Evolutionary conservation across 1,140 invertebrate genomes (phyloP).

Genomic region (Drosophila watanabei): DNA sequence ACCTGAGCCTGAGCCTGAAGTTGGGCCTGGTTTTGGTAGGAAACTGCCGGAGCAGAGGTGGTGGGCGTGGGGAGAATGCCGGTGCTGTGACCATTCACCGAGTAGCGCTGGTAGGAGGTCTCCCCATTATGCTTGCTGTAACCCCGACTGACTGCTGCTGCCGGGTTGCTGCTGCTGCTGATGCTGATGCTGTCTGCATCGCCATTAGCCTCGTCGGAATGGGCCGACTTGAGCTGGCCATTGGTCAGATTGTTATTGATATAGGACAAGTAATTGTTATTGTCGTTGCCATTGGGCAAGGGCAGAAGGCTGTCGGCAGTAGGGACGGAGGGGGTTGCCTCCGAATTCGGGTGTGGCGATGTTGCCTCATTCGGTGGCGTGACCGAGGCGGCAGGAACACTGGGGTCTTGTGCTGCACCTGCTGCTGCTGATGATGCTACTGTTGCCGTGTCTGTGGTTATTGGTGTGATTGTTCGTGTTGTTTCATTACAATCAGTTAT

Average conservation of each 20-base stretch:
- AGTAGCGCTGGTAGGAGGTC: slow-evolving; percentile 44
- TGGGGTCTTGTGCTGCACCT: slow-evolving; percentile 22
- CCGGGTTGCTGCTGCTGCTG: slow-evolving; percentile 29
- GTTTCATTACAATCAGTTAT: slow-evolving; percentile 70
- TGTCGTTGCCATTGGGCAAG: slow-evolving; percentile 56
- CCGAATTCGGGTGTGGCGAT: slow-evolving; percentile 29
- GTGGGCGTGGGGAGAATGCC: slow-evolving; percentile 85
- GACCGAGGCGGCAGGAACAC: slow-evolving; percentile 16
- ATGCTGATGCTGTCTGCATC: slow-evolving; percentile 34
- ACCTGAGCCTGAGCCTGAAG: slow-evolving; percentile 34
- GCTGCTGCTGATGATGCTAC: slow-evolving; percentile 27
- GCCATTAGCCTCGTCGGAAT: slow-evolving; percentile 33
- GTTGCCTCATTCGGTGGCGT: slow-evolving; percentile 46
- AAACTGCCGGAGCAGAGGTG: slow-evolving; percentile 40
- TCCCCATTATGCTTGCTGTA: slow-evolving; percentile 69
- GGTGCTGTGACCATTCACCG: slow-evolving; percentile 53
- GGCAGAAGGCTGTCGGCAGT: slow-evolving; percentile 40
- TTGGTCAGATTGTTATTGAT: slow-evolving; percentile 73
- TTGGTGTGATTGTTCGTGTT: slow-evolving; percentile 70
- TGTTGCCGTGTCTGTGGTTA: slow-evolving; percentile 46
- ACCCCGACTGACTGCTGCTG: slow-evolving; percentile 29
- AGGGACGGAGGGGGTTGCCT: slow-evolving; percentile 1
- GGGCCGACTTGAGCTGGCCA: slow-evolving; percentile 42
- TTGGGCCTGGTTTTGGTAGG: slow-evolving; percentile 45
- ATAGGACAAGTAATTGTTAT: slow-evolving; percentile 75